These are phyloP conservation scores for Vanessa cardui DNA, from an alignment of 2,888 invertebrate genomes.

Conservation along the genomic window DNA sequence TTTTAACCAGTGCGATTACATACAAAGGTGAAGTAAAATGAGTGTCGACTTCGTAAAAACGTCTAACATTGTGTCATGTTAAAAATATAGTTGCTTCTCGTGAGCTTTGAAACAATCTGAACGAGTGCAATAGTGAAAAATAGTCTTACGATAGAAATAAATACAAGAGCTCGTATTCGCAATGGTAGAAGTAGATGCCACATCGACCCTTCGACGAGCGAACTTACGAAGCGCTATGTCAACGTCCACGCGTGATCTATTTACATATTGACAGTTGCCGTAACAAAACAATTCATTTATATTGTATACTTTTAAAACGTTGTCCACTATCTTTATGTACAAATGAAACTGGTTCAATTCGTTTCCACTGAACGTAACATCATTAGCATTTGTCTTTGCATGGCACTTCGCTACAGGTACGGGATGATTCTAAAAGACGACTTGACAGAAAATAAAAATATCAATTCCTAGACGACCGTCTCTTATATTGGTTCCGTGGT, in stretches of 20 bases:
- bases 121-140: conserved; percentile 75
- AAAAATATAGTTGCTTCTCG: conserved; percentile 67
- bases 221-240: conserved; percentile 57
- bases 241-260: conserved; percentile 63
- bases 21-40: conserved; percentile 77
- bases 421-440: conserved; percentile 29
- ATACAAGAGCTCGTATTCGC: conserved; percentile 54
- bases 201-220: conserved; percentile 53
- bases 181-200: conserved; percentile 58
- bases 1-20: conserved; percentile 74
- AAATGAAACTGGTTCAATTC: conserved; percentile 66
- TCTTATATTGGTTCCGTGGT: conserved; percentile 12
- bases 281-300: conserved; percentile 72
- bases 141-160: conserved; percentile 64
- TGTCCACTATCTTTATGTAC: conserved; percentile 73
- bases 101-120: conserved; percentile 67
- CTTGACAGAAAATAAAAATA: conserved; percentile 39
- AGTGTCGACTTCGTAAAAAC: conserved; percentile 72
- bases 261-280: conserved; percentile 75
- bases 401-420: conserved; percentile 54
- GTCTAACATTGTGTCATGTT: conserved; percentile 73
- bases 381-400: conserved; percentile 63
- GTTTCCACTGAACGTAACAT: conserved; percentile 64
- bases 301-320: conserved; percentile 70
- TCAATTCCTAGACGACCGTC: conserved; percentile 60